Percentiles rank a stretch among this genome's conserved stretches.
phyloP scores from a whole-genome alignment of 2,888 invertebrate species.

The Agonum fuliginosum region DNA sequence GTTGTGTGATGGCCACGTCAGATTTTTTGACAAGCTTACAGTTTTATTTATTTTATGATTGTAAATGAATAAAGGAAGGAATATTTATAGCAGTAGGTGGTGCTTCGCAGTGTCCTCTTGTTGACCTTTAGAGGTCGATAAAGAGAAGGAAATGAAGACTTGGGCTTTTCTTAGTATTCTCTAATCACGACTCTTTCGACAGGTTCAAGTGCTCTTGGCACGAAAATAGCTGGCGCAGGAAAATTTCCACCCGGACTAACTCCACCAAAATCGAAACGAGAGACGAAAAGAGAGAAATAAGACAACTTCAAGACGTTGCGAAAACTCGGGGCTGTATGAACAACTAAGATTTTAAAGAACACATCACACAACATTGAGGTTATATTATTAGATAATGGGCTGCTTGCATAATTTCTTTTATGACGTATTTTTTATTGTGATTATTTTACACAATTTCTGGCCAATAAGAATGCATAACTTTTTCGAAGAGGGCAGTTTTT shows the following conservation, averaged over 20 bases:
- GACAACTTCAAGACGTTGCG: background rate
- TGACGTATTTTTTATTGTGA: too few species aligned
- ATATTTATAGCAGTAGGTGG: background rate
- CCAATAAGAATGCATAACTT: too few species aligned
- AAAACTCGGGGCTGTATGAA: too few species aligned
- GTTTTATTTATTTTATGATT: background rate
- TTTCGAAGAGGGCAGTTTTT: too few species aligned
- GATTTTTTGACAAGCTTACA: too few species aligned
- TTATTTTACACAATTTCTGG: too few species aligned
- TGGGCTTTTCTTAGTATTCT: constrained; percentile 22
- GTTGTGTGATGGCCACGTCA: too few species aligned
- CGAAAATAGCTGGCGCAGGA: constrained; percentile 18
- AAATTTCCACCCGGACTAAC: background rate
- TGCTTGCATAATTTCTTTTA: too few species aligned
- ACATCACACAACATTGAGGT: too few species aligned
- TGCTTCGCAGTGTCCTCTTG: background rate
- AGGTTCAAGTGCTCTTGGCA: constrained; percentile 19
- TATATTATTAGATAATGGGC: too few species aligned
- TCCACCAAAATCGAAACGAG: background rate
- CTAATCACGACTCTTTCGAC: constrained; percentile 32
- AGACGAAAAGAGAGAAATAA: background rate
- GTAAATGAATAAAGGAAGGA: background rate
- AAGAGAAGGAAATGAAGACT: constrained; percentile 41
- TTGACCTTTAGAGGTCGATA: constrained; percentile 35
- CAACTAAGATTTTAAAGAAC: too few species aligned